These are phyloP conservation scores for Asarcornis scutulata DNA, from an alignment of 2,113 vertebrate genomes.

Conservation along the genomic window DNA sequence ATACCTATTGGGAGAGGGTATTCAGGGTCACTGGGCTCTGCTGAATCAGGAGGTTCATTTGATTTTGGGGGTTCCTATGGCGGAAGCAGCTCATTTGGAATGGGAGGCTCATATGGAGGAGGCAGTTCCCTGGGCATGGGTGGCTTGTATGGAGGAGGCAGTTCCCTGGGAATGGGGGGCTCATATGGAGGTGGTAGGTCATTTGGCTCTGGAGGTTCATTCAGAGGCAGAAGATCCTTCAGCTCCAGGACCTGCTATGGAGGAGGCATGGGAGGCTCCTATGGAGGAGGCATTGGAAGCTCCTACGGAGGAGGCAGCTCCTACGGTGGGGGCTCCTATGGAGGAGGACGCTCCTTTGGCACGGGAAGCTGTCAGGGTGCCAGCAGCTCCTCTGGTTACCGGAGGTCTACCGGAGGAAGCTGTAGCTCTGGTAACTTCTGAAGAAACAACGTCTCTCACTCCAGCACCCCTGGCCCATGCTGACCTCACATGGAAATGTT, in stretches of 20 bases:
- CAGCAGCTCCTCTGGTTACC: background rate
- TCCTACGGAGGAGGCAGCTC: background rate
- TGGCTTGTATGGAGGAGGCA: background rate
- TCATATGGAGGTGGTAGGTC: fast-evolving
- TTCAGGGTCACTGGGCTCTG: background rate
- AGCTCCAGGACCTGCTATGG: background rate
- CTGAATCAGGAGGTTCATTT: background rate
- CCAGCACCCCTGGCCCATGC: background rate
- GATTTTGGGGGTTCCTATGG: background rate
- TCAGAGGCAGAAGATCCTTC: no score
- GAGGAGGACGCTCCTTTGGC: background rate
- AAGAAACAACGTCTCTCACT: fast-evolving
- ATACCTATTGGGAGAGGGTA: background rate
- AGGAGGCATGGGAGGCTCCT: background rate
- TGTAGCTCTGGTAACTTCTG: background rate
- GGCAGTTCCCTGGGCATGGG: background rate
- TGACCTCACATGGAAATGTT: fast-evolving
- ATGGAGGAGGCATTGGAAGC: background rate
- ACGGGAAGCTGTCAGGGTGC: background rate
- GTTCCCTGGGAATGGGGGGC: background rate
- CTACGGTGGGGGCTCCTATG: background rate
- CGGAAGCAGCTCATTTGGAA: fast-evolving
- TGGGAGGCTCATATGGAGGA: background rate
- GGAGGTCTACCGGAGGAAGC: background rate
- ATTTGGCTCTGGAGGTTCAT: no score